Percentiles rank a stretch among this genome's conserved stretches.
Conservation (phyloP, 2,888 invertebrate genomes). For the Creontiades dilutus region DNA sequence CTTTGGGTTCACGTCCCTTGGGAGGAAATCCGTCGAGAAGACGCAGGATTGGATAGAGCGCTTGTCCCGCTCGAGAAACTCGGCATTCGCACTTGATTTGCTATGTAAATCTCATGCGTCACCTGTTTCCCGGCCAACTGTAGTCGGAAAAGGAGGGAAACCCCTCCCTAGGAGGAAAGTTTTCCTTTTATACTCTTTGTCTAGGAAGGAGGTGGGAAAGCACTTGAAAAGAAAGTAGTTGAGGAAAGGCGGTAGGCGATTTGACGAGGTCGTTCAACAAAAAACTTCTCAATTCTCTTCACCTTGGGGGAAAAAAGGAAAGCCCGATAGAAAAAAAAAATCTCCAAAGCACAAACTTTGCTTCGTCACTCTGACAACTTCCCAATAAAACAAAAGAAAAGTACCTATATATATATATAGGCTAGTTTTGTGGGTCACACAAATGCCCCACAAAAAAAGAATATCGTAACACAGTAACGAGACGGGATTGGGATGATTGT, state of each 20-base stretch:
- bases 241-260: background rate
- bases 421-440: too few relatives aligned
- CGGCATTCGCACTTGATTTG: slow-evolving; percentile 13
- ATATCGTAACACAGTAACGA: too few relatives aligned
- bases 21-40: background rate
- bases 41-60: background rate
- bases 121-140: slow-evolving; percentile 9
- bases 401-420: background rate
- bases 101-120: slow-evolving; percentile 27
- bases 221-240: slow-evolving; percentile 20
- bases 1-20: background rate
- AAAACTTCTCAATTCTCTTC: slow-evolving; percentile 36
- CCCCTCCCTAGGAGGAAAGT: background rate
- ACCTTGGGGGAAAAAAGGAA: background rate
- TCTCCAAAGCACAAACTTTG: background rate
- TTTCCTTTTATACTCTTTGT: slow-evolving; percentile 32
- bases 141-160: background rate
- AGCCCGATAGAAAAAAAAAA: background rate
- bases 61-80: background rate
- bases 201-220: slow-evolving; percentile 28
- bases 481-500: too few relatives aligned
- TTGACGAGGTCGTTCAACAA: slow-evolving; percentile 32
- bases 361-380: background rate
- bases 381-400: slow-evolving; percentile 27
- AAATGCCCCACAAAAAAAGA: too few relatives aligned